Evolutionary conservation across 1,140 invertebrate species (phyloP).

Genomic region (Aphaenogaster floridana): DNA sequence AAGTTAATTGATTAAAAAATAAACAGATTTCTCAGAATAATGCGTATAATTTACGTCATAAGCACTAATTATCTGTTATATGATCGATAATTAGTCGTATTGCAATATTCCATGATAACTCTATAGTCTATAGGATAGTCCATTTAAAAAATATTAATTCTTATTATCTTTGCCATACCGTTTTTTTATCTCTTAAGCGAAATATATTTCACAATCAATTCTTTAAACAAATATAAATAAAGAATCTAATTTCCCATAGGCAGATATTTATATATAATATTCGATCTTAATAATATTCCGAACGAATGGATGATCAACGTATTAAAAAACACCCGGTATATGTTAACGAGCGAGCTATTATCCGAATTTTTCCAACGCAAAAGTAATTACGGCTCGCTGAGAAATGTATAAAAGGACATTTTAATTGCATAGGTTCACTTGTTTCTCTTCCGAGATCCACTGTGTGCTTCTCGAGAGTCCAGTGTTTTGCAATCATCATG

Average conservation of each 20-base stretch:
- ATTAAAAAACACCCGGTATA: background rate
- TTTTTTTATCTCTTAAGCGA: background rate
- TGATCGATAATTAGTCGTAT: constrained; percentile 35
- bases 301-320: background rate
- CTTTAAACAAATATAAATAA: background rate
- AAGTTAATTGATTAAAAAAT: background rate
- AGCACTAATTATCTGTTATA: constrained; percentile 37
- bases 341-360: constrained; percentile 26
- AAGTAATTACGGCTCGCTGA: constrained; percentile 32
- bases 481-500: background rate
- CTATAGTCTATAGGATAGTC: constrained; percentile 19
- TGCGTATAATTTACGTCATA: background rate
- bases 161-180: background rate
- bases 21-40: constrained; percentile 42
- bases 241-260: constrained; percentile 6
- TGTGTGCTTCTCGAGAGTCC: background rate
- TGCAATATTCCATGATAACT: constrained; percentile 14
- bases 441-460: background rate
- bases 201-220: constrained; percentile 18
- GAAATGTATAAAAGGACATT: constrained; percentile 41
- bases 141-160: constrained; percentile 11
- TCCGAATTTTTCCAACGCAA: background rate
- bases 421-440: constrained; percentile 8
- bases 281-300: background rate
- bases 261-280: background rate